These are phyloP conservation scores for Agrotis exclamationis DNA, from an alignment of 2,888 invertebrate species.

Conservation along the genomic window DNA sequence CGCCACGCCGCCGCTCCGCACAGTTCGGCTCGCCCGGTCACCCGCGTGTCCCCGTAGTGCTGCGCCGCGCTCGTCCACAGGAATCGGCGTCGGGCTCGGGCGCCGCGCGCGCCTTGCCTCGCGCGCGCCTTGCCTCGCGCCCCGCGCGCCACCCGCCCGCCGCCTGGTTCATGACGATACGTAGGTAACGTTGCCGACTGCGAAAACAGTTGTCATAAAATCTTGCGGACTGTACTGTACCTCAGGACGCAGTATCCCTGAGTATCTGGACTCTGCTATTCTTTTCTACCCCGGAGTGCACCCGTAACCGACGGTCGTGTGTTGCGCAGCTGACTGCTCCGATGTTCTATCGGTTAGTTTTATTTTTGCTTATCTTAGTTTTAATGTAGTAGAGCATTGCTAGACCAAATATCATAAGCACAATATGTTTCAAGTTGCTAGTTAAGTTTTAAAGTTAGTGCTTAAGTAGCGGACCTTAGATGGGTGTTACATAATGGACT, in stretches of 20 bases:
- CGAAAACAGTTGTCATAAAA: constrained; percentile 74
- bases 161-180: constrained; percentile 80
- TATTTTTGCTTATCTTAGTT: constrained; percentile 59
- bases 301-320: constrained; percentile 81
- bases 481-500: constrained; percentile 78
- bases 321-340: constrained; percentile 88
- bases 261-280: constrained; percentile 73
- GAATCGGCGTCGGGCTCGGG: constrained; percentile 70
- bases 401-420: constrained; percentile 59
- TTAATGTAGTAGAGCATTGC: constrained; percentile 60
- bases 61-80: constrained; percentile 76
- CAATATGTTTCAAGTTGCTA: constrained; percentile 52
- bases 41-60: constrained; percentile 62
- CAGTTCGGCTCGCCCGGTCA: constrained; percentile 69
- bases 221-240: constrained; percentile 71
- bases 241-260: constrained; percentile 64
- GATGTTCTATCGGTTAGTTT: constrained; percentile 89
- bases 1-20: constrained; percentile 78
- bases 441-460: constrained; percentile 63
- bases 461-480: constrained; percentile 66
- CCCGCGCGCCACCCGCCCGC: constrained; percentile 71
- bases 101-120: constrained; percentile 65
- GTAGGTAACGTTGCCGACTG: constrained; percentile 81
- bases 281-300: constrained; percentile 73
- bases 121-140: constrained; percentile 68